phyloP scores from a whole-genome alignment of 2,888 invertebrate species.

The Agrilus cyanescens region DNA sequence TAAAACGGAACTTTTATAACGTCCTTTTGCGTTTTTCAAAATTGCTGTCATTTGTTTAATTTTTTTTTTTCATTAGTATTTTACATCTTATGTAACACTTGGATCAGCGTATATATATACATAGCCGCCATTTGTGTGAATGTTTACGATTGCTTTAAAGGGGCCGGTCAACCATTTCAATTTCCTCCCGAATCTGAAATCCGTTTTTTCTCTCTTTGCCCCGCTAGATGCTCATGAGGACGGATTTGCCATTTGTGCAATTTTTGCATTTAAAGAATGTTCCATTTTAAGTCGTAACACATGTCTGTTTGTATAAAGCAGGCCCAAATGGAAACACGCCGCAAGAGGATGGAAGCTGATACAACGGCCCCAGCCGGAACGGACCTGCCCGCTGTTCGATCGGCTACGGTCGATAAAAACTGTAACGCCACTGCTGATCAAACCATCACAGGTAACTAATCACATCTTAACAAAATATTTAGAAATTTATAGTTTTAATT shows the following conservation, averaged over 20 bases:
- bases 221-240: not conserved
- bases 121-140: too few relatives aligned
- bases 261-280: conserved; percentile 2
- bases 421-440: conserved; percentile 50
- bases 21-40: too few relatives aligned
- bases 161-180: too few relatives aligned
- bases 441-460: too few relatives aligned
- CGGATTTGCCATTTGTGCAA: not conserved
- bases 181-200: not conserved
- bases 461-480: conserved; percentile 8
- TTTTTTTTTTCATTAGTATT: too few relatives aligned
- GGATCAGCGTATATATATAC: too few relatives aligned
- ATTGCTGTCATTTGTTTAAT: too few relatives aligned
- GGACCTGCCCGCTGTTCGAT: conserved; percentile 42
- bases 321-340: conserved; percentile 27
- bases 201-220: not conserved
- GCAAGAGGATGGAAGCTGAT: conserved; percentile 50
- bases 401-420: conserved; percentile 47
- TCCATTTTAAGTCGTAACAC: not conserved
- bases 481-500: not conserved
- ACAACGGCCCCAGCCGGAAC: conserved; percentile 47
- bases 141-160: too few relatives aligned
- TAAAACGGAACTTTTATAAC: too few relatives aligned
- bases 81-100: too few relatives aligned
- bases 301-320: conserved; percentile 5